These are phyloP conservation scores for Micromys minutus DNA, from an alignment of 2,113 vertebrate species.

Conservation along the genomic window DNA sequence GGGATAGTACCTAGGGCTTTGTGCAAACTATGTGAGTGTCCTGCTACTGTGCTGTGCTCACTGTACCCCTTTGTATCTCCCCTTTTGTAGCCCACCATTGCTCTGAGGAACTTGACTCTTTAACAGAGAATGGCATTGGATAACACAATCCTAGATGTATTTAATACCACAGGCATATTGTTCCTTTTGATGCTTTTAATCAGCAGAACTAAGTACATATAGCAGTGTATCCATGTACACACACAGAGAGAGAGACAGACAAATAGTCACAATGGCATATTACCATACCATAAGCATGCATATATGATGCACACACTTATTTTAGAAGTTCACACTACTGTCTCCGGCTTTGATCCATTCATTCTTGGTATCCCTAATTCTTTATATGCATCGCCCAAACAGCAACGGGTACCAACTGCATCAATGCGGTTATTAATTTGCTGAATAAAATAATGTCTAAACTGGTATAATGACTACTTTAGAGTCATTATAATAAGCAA, in stretches of 20 bases:
- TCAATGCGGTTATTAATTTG: not conserved
- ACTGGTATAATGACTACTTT: slow-evolving; percentile 41
- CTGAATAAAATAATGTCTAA: not conserved
- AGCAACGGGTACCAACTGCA: not conserved
- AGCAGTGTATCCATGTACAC: not conserved
- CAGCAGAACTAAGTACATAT: not conserved
- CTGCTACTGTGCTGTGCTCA: not conserved
- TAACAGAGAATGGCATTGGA: not conserved
- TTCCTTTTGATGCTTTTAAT: not conserved
- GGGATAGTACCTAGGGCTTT: not conserved
- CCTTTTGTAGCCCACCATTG: not conserved
- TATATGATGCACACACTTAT: not conserved
- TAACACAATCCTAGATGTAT: not conserved
- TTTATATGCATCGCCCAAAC: not conserved
- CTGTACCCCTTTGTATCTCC: too few species aligned
- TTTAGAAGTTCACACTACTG: not conserved
- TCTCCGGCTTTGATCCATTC: not conserved
- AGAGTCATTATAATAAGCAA: not conserved
- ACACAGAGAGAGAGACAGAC: not conserved
- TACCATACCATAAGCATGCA: not conserved
- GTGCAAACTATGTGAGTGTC: not conserved
- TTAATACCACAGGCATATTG: not conserved
- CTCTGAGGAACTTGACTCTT: not conserved
- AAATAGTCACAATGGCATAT: not conserved
- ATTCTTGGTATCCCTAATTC: slow-evolving; percentile 20